Base-by-base conservation (phyloP, 2,888 invertebrate species). In the Taenaris catops region DNA sequence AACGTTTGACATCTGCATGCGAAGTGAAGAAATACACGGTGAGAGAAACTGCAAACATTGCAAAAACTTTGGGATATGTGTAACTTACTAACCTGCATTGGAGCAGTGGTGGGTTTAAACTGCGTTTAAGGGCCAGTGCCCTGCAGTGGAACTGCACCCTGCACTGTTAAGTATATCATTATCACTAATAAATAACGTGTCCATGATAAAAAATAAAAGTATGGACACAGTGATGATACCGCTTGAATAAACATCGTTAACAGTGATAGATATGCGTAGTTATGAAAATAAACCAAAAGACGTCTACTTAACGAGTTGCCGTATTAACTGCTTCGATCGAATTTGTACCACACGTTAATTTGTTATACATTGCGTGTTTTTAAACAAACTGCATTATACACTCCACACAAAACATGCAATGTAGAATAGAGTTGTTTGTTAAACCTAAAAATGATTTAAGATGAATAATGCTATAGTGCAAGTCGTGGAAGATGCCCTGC, bases 171-270 rank as follows among this genome's bases (percentile, higher is more conserved):
- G n/a, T n/a, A n/a, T n/a, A n/a, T n/a, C n/a, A n/a, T n/a, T n/a
- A n/a, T n/a, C n/a, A n/a, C n/a, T n/a, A n/a, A n/a, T n/a, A n/a
- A n/a, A n/a, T n/a, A n/a, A n/a, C n/a, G n/a, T n/a, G n/a, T n/a
- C n/a, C n/a, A n/a, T n/a, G n/a, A n/a, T n/a, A n/a, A n/a, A n/a
- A n/a, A n/a, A 1, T 9, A 8, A 17, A 44, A 46, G 8, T 34
- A 49, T 78, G 63, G 74, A 48, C 58, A 63, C 66, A 44, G 27
- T 18, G 55, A 44, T 51, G 52, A 62, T 69, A 65, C 71, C 66
- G 79, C 75, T 84, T 84, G 81, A 83, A 83, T 83, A 84, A 83
- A 84, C 84, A 83, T 84, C 83, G 83, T 83, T 83, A 84, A 83
- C 84, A 79, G 79, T 84, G 84, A 84, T 83, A 83, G 84, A 84